A percentile compares a stretch with the other conserved stretches of the same genome.
Evolutionary conservation across 2,113 vertebrate genomes (phyloP).

Genomic region (Tachysurus fulvidraco): DNA sequence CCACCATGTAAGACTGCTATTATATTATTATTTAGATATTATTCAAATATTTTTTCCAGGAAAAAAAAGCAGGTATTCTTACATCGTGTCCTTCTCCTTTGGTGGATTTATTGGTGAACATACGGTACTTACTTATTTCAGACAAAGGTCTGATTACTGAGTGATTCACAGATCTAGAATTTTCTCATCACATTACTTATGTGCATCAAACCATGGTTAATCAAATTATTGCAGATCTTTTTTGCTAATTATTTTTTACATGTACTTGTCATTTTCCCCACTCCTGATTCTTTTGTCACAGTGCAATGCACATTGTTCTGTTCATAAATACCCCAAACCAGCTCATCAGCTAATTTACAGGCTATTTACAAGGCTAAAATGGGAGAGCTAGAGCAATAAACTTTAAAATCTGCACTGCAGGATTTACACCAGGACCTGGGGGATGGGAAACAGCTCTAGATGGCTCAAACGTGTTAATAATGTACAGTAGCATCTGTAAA

Average conservation of each 20-base stretch:
- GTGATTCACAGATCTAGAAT: neutral
- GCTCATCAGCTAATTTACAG: slow-evolving; percentile 9
- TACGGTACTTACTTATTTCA: neutral
- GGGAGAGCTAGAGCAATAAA: neutral
- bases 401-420: neutral
- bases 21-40: neutral
- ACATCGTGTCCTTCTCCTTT: neutral
- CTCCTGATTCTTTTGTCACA: slow-evolving; percentile 3
- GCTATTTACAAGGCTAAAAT: neutral
- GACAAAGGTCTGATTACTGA: neutral
- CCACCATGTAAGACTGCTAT: neutral
- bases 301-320: neutral
- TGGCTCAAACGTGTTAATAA: neutral
- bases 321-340: neutral
- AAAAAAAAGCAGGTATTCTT: neutral
- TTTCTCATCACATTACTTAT: neutral
- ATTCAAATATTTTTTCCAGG: neutral
- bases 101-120: neutral
- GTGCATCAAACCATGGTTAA: neutral
- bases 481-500: slow-evolving; percentile 11
- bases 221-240: slow-evolving; percentile 4
- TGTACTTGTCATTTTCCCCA: neutral
- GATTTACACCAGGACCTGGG: neutral
- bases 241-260: slow-evolving; percentile 11
- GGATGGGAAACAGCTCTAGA: slow-evolving; percentile 1